Conservation (phyloP, 2,113 vertebrate genomes). For the Datnioides undecimradiatus region DNA sequence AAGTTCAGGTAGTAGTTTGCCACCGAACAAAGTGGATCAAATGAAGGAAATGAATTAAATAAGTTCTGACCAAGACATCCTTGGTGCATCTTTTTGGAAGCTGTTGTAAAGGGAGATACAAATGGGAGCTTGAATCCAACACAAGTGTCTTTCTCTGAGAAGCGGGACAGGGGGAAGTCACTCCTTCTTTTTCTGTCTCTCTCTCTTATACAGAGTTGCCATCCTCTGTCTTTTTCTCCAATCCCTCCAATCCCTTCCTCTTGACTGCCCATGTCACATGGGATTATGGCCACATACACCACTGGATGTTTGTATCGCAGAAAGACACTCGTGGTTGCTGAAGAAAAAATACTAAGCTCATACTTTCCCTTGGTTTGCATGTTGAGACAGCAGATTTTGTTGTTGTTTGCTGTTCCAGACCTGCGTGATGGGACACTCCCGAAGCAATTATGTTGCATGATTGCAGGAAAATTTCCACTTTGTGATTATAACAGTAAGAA, state of each 20-base stretch:
- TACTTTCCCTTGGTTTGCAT: conserved; percentile 23
- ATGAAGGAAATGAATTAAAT: conserved; percentile 26
- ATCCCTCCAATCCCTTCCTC: conserved; percentile 76
- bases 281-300: conserved; percentile 75
- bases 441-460: conserved; percentile 15
- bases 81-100: conserved; percentile 23
- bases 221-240: conserved; percentile 68
- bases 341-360: conserved; percentile 54
- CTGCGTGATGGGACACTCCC: conserved; percentile 21
- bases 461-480: conserved; percentile 35
- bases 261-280: conserved; percentile 78
- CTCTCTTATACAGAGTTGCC: conserved; percentile 45
- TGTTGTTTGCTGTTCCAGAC: conserved; percentile 30
- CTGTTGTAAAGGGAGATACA: conserved; percentile 42
- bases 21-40: conserved; percentile 33
- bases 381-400: conserved; percentile 59
- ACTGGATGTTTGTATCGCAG: conserved; percentile 71
- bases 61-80: conserved; percentile 8
- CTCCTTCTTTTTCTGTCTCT: conserved; percentile 35
- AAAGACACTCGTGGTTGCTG: conserved; percentile 57
- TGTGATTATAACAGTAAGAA: conserved; percentile 11
- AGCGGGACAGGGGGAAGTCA: conserved; percentile 23
- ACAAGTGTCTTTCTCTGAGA: conserved; percentile 33
- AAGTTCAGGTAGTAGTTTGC: conserved; percentile 43
- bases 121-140: conserved; percentile 44